Conservation (phyloP, 2,113 vertebrate species). For the Patagioenas fasciata region DNA sequence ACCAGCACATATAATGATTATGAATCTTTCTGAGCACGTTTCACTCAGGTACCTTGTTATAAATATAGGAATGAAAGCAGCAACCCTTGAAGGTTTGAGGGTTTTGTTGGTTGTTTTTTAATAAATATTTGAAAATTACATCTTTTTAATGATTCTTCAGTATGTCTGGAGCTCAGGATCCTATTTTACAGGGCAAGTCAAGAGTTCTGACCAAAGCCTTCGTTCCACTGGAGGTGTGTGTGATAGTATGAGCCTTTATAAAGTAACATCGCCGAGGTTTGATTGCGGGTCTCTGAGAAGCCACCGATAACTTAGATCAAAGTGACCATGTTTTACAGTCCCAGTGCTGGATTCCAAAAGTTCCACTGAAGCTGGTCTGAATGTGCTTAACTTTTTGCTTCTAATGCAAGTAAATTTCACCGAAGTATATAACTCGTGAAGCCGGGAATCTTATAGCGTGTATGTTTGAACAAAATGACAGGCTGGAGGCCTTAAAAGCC, state of each 20-base stretch:
- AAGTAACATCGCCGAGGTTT: not conserved
- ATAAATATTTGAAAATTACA: not conserved
- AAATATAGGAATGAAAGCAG: not conserved
- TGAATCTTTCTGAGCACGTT: not conserved
- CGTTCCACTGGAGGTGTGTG: not conserved
- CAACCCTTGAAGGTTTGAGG: not conserved
- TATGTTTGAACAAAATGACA: accelerated
- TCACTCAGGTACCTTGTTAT: not conserved
- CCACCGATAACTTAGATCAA: not conserved
- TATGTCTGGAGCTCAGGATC: not conserved
- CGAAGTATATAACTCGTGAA: not conserved
- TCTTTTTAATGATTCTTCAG: not conserved
- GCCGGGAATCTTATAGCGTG: not conserved
- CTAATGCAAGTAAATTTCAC: not conserved
- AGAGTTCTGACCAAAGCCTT: not conserved
- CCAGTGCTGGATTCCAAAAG: not conserved
- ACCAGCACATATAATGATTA: accelerated
- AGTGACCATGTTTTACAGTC: not conserved
- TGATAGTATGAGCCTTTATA: not conserved
- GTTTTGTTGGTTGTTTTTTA: not conserved
- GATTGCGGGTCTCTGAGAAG: not conserved
- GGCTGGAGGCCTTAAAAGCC: not conserved
- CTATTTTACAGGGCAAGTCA: not conserved
- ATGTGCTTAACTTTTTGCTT: not conserved
- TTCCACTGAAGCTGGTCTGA: not conserved